Base-by-base conservation (phyloP, 1,140 invertebrate genomes). In the Antheraea mylitta region DNA sequence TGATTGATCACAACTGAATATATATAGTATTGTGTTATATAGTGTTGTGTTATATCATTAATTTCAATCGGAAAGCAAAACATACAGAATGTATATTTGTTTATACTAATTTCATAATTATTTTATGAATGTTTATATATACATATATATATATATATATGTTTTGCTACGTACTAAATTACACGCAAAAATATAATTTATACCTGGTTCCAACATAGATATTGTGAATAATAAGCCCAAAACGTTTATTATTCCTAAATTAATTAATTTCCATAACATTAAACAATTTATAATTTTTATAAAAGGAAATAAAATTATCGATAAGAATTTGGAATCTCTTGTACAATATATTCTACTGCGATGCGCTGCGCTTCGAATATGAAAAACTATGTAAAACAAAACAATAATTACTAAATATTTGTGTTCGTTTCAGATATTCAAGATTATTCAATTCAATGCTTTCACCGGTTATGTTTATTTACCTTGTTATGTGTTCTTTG, bases 391-490 rank as follows among this genome's bases (percentile, higher is more conserved):
- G 16, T 3, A 36, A 36, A 4, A 30, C 18, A 30, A 61, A 61
- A 64, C 38, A 69, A 69, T 66, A 66, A 72, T 69, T 69, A 37
- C 18, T 3, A 45, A 16, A 37, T 37, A 64, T 0, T 10, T 64
- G 10, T 70, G 65, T 71, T 71, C 80, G 71, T 85, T 90, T 67
- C 82, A 91, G 89, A 66, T 76, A 91, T 72, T 81, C 80, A n/a
- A 85, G 77, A 71, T 66, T 87, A 38, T 89, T 89, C 66, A 83
- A 89, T 63, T 89, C 87, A 0, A 70, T 91, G 60, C 70, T 89
- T 4, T 91, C 89, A 8, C 89, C 89, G 1, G 83, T 91, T 9
- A 87, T 91, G 83, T 89, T 89, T 66, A 68, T 87, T 19, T 91
- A 91, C 63, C 78, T 91, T 10, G 76, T 89, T 4, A 85, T 87